phyloP scores from a whole-genome alignment of 2,113 vertebrate genomes.

The Aegotheles bennettii region DNA sequence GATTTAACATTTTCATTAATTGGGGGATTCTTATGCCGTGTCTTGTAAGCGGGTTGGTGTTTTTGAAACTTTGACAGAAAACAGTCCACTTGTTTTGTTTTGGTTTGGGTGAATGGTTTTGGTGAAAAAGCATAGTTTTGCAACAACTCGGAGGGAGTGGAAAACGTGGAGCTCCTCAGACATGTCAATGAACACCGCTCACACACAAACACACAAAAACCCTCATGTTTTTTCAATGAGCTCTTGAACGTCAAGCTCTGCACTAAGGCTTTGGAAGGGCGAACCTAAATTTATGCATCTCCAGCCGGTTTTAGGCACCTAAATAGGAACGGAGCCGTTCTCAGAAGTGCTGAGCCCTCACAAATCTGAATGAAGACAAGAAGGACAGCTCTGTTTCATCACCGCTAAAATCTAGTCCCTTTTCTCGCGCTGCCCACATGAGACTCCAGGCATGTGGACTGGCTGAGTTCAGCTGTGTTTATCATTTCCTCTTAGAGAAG shows the following conservation, averaged over 20 bases:
- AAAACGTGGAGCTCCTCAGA: background rate
- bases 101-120: conserved; percentile 14
- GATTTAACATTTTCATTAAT: conserved; percentile 3
- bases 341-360: background rate
- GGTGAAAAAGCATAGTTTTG: background rate
- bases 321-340: background rate
- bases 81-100: conserved; percentile 49
- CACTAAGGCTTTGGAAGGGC: background rate
- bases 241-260: background rate
- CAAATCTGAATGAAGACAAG: background rate
- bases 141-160: background rate
- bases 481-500: background rate
- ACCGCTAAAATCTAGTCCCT: background rate
- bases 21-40: background rate
- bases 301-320: background rate
- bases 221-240: background rate
- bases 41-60: background rate
- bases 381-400: background rate
- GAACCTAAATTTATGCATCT: background rate
- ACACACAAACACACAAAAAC: background rate
- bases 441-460: background rate
- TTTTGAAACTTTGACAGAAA: conserved; percentile 49
- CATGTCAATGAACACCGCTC: background rate
- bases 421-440: background rate
- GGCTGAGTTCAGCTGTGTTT: background rate